These are phyloP conservation scores for Drosophila trapezifrons DNA, from an alignment of 1,140 invertebrate species.

Conservation along the genomic window DNA sequence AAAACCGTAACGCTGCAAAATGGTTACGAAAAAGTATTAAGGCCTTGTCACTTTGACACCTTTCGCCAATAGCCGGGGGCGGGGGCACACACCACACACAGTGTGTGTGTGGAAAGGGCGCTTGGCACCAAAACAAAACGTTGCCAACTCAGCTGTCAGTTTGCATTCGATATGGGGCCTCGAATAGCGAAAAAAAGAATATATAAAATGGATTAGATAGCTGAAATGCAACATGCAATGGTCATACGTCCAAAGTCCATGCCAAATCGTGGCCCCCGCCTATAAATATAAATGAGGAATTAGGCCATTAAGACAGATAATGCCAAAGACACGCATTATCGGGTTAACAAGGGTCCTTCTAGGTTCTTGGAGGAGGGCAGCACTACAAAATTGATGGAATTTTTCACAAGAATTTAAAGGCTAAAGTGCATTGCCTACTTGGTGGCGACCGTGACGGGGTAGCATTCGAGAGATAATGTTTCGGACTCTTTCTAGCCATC, in stretches of 20 bases:
- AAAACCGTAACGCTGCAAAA: slow-evolving; percentile 65
- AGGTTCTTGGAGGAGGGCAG: background rate
- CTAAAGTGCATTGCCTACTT: background rate
- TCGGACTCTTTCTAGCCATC: too few species aligned
- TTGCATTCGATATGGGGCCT: slow-evolving; percentile 39
- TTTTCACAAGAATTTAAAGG: background rate
- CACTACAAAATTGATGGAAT: too few species aligned
- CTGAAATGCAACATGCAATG: slow-evolving; percentile 17
- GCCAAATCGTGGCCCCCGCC: background rate
- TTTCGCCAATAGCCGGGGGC: slow-evolving; percentile 18
- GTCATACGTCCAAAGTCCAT: slow-evolving; percentile 9
- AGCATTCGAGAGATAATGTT: background rate
- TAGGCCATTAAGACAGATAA: background rate
- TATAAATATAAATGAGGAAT: background rate
- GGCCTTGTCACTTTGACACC: slow-evolving; percentile 79
- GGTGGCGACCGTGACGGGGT: too few species aligned
- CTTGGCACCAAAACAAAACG: slow-evolving; percentile 30
- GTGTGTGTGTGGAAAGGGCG: too few species aligned
- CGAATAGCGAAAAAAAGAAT: background rate
- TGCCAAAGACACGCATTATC: background rate
- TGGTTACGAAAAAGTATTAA: slow-evolving; percentile 79
- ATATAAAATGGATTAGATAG: background rate
- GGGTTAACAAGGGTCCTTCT: too few species aligned
- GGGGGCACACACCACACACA: too few species aligned
- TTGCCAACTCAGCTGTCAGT: slow-evolving; percentile 45